Percentiles rank a stretch among this genome's conserved stretches.
Evolutionary conservation across 2,797 vertebrate species (phyloP).

Genomic region (Propithecus perrieri): DNA sequence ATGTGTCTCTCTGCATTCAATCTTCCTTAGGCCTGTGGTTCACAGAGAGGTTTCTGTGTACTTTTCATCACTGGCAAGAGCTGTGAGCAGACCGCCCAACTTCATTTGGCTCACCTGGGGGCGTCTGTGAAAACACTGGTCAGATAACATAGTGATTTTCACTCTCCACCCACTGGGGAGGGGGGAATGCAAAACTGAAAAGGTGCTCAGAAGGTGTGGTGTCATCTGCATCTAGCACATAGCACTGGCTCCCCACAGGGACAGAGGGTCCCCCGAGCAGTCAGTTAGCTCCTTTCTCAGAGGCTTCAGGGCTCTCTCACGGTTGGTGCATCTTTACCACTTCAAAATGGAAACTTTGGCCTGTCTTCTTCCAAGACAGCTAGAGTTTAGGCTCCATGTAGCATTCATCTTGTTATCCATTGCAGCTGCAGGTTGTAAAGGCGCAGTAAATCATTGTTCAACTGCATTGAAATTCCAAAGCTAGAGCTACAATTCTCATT

Average conservation of each 20-base stretch:
- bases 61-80: neutral
- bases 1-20: neutral
- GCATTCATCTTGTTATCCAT: neutral
- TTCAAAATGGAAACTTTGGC: neutral
- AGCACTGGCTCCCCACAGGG: neutral
- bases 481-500: neutral
- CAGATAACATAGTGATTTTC: slow-evolving; percentile 17
- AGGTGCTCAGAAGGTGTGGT: neutral
- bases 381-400: neutral
- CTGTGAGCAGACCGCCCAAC: slow-evolving; percentile 70
- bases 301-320: neutral
- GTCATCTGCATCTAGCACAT: neutral
- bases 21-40: neutral
- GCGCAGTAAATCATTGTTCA: neutral
- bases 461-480: neutral
- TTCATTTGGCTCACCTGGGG: slow-evolving; percentile 61
- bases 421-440: neutral
- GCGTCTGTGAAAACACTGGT: slow-evolving; percentile 27
- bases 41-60: neutral
- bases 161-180: neutral
- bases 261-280: neutral
- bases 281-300: neutral
- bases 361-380: neutral
- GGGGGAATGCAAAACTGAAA: neutral
- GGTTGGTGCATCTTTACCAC: neutral